Evolutionary conservation across 37 sponge, comb jelly and placozoan species (phyloP), one percentile per base, ranked within the genome.

Genomic region (Halichondria panicea): DNA sequence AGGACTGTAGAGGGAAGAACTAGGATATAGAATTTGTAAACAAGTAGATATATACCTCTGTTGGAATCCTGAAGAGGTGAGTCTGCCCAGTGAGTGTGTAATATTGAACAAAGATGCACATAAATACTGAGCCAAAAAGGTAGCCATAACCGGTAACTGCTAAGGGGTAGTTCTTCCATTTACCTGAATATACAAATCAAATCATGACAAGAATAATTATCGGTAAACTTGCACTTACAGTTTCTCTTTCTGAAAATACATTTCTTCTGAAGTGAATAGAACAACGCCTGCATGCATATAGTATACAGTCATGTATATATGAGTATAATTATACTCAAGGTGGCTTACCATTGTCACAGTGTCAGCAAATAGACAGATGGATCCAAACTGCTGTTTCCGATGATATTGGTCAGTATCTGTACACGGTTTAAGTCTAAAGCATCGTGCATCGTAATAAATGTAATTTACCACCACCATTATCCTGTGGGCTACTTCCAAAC

Each of bases 81-180:
- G 55, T 31, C 22, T 81, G 76, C 0, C 42, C 58, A 19, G 68
- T 79, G 43, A 44, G 27, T 63, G 6, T 22, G 82, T 85, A 89
- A 66, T 89, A 80, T 25, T 85, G 15, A 13, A 76, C 46, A 30
- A 78, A 39, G 0, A 89, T 43, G 21, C 80, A 76, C 73, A 93
- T 86, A 48, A 70, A 74, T 15, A 93, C 27, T 27, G 84, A 53
- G 4, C 94, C 94, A 74, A 82, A 86, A 11, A 77, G 44, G 38
- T 89, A 86, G 59, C 71, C 60, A 61, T 85, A 93, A 3, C 84
- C 87, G 38, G 87, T 85, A 34, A 89, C 76, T 24, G 45, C 54
- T 1, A 93, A 63, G 9, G 94, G 90, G 52, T 79, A 73, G 39
- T 84, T 43, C 43, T 67, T 70, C 86, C 85, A 93, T 22, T 63